These are phyloP conservation scores for Apaloderma vittatum DNA, from an alignment of 2,113 vertebrate genomes.

Conservation along the genomic window DNA sequence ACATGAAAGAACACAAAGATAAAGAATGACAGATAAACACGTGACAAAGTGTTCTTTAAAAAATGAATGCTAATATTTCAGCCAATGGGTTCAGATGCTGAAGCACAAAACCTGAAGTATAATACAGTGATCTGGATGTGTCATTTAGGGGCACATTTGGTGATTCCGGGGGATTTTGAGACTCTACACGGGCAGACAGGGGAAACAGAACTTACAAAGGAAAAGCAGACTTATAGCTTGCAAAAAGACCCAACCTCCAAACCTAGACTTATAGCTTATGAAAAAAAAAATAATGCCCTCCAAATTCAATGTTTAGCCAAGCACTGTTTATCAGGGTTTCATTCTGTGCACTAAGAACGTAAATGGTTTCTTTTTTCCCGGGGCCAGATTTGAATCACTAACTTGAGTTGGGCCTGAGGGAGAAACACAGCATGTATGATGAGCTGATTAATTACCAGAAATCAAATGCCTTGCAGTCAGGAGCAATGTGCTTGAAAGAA, in stretches of 20 bases:
- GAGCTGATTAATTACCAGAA: conserved; percentile 86
- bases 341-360: conserved; percentile 65
- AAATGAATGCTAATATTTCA: conserved; percentile 36
- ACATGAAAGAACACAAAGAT: conserved; percentile 32
- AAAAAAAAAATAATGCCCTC: conserved; percentile 32
- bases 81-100: background rate
- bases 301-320: conserved; percentile 74
- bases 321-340: conserved; percentile 72
- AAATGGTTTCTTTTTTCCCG: conserved; percentile 76
- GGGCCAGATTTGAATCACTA: conserved; percentile 81
- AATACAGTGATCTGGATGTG: conserved; percentile 24
- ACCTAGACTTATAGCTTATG: background rate
- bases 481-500: conserved; percentile 67
- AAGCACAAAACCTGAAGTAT: background rate
- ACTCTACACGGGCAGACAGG: background rate
- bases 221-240: background rate
- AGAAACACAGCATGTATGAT: conserved; percentile 78
- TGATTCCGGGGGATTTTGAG: background rate
- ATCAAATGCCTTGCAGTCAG: conserved; percentile 82
- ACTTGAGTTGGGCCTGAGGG: conserved; percentile 75
- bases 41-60: conserved; percentile 20
- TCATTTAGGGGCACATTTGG: conserved; percentile 29
- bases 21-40: conserved; percentile 26
- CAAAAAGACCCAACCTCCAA: background rate
- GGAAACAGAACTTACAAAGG: background rate